Evolutionary conservation across 2,797 vertebrate genomes (phyloP).

Genomic region (Pangasius krempfi): DNA sequence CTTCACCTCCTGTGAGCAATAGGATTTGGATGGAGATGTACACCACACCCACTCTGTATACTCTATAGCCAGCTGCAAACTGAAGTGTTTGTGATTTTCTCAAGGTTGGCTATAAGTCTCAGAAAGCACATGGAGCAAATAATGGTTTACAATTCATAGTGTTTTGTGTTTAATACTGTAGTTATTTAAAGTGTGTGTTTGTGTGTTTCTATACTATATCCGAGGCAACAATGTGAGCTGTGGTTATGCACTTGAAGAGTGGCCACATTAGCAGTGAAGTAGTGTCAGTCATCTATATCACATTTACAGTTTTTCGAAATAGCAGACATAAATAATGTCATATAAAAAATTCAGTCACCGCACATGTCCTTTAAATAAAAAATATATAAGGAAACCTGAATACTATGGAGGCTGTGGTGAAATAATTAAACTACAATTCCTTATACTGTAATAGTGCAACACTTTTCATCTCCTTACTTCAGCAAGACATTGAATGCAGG

Average conservation of each 20-base stretch:
- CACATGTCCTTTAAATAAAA: neutral
- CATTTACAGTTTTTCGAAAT: neutral
- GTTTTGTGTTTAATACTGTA: neutral
- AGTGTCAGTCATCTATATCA: neutral
- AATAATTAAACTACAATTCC: neutral
- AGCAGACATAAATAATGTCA: neutral
- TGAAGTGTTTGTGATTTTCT: neutral
- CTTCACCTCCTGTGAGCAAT: neutral
- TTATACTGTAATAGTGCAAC: neutral
- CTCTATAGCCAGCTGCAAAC: neutral
- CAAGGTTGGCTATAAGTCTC: neutral
- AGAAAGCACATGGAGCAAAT: neutral
- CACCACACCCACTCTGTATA: neutral
- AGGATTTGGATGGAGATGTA: neutral
- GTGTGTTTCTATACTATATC: neutral
- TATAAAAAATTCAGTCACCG: neutral
- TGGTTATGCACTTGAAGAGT: neutral
- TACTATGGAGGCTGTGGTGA: neutral
- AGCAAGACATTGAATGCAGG: neutral
- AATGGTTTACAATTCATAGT: neutral
- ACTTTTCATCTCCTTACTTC: too few species aligned
- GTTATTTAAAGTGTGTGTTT: slow-evolving; percentile 20
- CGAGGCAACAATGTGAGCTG: neutral
- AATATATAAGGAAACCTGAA: neutral
- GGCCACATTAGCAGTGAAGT: neutral